Percentiles rank a stretch among this genome's conserved stretches.
These are phyloP conservation scores for Akabosia matsudoensis DNA, from an alignment of 1,140 invertebrate genomes.

Conservation along the genomic window DNA sequence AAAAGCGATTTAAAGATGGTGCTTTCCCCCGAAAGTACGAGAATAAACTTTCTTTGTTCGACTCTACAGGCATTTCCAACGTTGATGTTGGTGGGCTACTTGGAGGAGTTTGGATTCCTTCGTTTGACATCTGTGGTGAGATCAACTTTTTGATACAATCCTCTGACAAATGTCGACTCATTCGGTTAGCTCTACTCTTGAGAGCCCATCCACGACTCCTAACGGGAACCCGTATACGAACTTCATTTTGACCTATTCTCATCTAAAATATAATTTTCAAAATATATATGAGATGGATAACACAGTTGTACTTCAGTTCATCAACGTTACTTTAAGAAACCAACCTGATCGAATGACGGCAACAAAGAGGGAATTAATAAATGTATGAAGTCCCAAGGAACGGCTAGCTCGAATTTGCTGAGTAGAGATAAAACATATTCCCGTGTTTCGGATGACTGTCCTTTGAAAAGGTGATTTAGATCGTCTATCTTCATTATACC, in stretches of 20 bases:
- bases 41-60: background rate
- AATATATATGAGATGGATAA: background rate
- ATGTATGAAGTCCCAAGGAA: slow-evolving; percentile 92
- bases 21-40: slow-evolving; percentile 32
- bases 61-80: background rate
- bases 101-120: background rate
- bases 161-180: slow-evolving; percentile 37
- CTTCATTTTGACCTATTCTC: slow-evolving; percentile 45
- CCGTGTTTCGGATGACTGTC: slow-evolving; percentile 62
- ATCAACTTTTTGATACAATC: slow-evolving; percentile 31
- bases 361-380: slow-evolving; percentile 88
- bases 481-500: slow-evolving; percentile 92
- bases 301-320: background rate
- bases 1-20: slow-evolving; percentile 56
- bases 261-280: slow-evolving; percentile 30
- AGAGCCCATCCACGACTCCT: slow-evolving; percentile 67
- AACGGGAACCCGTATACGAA: slow-evolving; percentile 58
- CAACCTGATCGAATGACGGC: slow-evolving; percentile 58
- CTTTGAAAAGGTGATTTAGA: slow-evolving; percentile 87
- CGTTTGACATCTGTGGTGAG: slow-evolving; percentile 1
- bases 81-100: background rate
- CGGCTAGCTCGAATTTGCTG: slow-evolving; percentile 95
- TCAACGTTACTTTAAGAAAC: background rate
- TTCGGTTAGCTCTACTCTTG: slow-evolving; percentile 38
- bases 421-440: slow-evolving; percentile 80